These are phyloP conservation scores for Phyto melanocephala DNA, from an alignment of 2,888 invertebrate species.

Conservation along the genomic window DNA sequence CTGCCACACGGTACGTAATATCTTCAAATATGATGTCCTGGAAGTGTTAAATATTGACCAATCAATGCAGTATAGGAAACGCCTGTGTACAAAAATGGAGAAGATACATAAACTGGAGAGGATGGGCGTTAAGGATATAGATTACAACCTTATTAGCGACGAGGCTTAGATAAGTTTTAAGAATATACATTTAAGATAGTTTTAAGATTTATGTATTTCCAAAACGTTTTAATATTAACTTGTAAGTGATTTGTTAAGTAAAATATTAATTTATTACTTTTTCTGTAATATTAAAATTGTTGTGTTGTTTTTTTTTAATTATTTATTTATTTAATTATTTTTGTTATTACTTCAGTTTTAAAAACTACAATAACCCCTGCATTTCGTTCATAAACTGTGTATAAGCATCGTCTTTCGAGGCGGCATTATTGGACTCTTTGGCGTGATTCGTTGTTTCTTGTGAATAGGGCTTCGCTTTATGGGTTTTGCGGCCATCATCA, in stretches of 20 bases:
- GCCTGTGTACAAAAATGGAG: conserved; percentile 5
- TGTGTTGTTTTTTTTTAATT: not conserved
- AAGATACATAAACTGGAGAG: conserved; percentile 35
- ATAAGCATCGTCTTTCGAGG: conserved; percentile 98
- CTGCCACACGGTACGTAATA: conserved; percentile 22
- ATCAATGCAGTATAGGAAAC: conserved; percentile 34
- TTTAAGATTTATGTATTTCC: too few species aligned
- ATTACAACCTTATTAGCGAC: conserved; percentile 39
- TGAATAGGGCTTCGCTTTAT: conserved; percentile 79
- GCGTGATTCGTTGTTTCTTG: conserved; percentile 79
- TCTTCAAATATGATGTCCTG: conserved; percentile 9
- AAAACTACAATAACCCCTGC: conserved; percentile 89
- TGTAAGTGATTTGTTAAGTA: not conserved
- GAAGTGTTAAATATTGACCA: conserved; percentile 43
- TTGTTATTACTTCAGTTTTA: not conserved
- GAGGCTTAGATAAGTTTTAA: not conserved
- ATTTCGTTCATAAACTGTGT: conserved; percentile 99
- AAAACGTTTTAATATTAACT: too few species aligned
- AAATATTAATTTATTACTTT: not conserved
- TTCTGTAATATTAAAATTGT: not conserved
- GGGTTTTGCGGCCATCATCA: conserved; percentile 84
- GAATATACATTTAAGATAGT: not conserved
- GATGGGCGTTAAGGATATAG: conserved; percentile 32
- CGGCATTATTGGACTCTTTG: conserved; percentile 76
- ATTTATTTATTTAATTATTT: not conserved